Evolutionary conservation across 2,113 vertebrate species (phyloP).

Genomic region (Ophthalmotilapia sp.): DNA sequence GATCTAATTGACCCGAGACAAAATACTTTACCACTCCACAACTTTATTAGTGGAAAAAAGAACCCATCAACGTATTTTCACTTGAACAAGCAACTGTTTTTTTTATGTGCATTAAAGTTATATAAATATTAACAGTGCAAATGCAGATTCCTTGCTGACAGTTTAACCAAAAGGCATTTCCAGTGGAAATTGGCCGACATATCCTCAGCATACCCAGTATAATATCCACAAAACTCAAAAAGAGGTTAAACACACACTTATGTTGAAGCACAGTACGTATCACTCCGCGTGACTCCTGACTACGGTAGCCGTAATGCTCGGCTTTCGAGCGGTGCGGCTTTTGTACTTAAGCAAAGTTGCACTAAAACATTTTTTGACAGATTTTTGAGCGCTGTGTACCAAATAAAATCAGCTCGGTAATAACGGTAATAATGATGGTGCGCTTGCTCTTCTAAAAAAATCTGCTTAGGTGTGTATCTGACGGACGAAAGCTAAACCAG

Average conservation of each 20-base stretch:
- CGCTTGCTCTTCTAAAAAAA: neutral
- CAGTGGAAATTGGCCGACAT: neutral
- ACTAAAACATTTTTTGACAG: neutral
- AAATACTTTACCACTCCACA: neutral
- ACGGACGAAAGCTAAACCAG: neutral
- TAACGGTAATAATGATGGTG: neutral
- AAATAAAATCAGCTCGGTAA: neutral
- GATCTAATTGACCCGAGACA: neutral
- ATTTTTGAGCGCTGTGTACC: neutral
- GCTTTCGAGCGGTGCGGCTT: neutral
- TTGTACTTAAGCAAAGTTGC: neutral
- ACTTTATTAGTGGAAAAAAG: neutral
- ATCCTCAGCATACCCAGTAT: neutral
- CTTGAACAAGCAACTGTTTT: neutral
- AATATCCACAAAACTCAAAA: neutral
- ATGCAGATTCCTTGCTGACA: neutral
- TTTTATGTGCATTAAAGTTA: neutral
- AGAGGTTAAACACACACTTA: neutral
- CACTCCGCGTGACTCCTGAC: rapidly evolving
- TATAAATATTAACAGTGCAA: neutral
- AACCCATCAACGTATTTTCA: neutral
- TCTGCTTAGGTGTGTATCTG: neutral
- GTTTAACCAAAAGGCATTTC: neutral
- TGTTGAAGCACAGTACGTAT: neutral
- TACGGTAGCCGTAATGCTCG: rapidly evolving